phyloP scores from a whole-genome alignment of 2,113 vertebrate species.

The Regulus satrapa region DNA sequence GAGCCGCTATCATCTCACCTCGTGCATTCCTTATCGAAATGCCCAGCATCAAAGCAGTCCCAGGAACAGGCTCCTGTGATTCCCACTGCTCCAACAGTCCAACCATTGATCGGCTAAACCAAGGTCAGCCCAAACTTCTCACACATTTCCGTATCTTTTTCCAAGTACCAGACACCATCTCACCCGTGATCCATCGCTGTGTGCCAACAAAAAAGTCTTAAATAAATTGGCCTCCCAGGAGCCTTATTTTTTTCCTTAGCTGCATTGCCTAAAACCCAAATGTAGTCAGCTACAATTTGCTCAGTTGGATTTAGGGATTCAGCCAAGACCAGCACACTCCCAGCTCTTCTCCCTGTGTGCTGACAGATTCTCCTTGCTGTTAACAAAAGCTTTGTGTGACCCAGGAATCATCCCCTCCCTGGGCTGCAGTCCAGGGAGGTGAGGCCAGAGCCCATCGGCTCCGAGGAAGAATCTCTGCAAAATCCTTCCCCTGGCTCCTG shows the following conservation, averaged over 20 bases:
- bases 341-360: not conserved
- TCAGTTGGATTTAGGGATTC: not conserved
- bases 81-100: not conserved
- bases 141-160: accelerated
- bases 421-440: not conserved
- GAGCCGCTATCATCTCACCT: not conserved
- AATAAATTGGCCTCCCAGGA: not conserved
- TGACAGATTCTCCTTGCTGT: not conserved
- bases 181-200: accelerated
- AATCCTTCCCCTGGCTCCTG: not conserved
- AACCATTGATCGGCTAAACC: accelerated
- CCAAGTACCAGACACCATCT: not conserved
- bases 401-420: not conserved
- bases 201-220: not conserved
- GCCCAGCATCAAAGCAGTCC: not conserved
- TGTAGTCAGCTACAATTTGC: not conserved
- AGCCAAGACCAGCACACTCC: not conserved
- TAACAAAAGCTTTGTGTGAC: not conserved
- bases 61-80: not conserved
- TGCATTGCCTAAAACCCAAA: not conserved
- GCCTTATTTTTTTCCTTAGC: not conserved
- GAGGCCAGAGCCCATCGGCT: not conserved
- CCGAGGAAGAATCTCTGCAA: not conserved
- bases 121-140: not conserved
- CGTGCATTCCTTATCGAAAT: accelerated